Percentiles rank a stretch among this genome's conserved stretches.
Conservation (phyloP, 2,113 vertebrate genomes). For the Phylloscopus trochilus region DNA sequence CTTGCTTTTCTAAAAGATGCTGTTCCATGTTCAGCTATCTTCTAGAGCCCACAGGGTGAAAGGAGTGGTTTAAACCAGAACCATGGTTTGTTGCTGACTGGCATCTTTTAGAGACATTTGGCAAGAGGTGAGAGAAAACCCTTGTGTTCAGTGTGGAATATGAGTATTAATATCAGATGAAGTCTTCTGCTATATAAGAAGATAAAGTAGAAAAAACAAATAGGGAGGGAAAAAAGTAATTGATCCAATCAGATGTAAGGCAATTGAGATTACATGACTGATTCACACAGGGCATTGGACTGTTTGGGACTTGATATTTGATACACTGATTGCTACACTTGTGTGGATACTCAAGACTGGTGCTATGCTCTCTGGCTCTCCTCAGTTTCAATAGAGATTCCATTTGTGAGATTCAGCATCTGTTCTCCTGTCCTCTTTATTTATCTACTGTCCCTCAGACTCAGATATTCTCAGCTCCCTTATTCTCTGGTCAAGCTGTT, state of each 20-base stretch:
- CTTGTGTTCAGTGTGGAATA: neutral
- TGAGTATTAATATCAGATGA: neutral
- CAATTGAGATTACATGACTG: neutral
- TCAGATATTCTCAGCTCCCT: neutral
- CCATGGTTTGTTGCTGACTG: neutral
- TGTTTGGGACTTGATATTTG: neutral
- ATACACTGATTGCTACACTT: neutral
- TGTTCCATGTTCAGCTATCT: neutral
- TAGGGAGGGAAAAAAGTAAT: neutral
- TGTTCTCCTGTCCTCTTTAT: neutral
- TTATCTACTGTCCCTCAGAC: neutral
- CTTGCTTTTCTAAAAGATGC: neutral
- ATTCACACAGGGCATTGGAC: neutral
- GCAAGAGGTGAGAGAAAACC: neutral
- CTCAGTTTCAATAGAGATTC: neutral
- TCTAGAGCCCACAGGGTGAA: neutral
- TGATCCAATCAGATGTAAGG: neutral
- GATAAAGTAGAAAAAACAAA: neutral
- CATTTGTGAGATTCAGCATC: neutral
- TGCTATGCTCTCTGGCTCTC: fast-evolving
- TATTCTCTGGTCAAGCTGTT: neutral
- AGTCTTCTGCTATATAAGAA: neutral
- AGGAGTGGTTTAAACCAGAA: neutral
- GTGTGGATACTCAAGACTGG: neutral
- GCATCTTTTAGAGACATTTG: neutral